Base-by-base conservation (phyloP, 2,888 invertebrate species). In the Lasioglossum calceatum region DNA sequence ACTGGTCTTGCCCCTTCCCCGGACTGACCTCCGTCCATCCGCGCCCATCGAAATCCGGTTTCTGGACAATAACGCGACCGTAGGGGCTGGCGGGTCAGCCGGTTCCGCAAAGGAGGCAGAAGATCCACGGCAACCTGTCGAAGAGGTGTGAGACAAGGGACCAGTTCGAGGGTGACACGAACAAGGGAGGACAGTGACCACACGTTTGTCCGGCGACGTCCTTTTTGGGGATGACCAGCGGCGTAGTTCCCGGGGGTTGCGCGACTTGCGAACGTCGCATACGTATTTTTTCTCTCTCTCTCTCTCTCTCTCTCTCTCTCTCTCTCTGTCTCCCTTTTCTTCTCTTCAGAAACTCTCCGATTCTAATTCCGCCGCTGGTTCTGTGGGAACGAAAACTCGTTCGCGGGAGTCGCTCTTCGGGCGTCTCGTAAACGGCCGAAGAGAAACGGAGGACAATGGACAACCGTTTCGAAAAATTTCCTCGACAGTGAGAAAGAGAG, bases 381-480 rank as follows among this genome's bases (percentile, higher is more conserved):
- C 91, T 94, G 95, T 95, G 95, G 95, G 95, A 95, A 95, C 95
- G 93, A 94, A 95, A 95, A 95, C 95, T 95, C 95, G 95, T 94
- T 95, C 93, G 94, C 92, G 93, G 93, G 93, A 89, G 92, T 92
- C 87, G 12, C 79, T 70, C 8, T 5, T 54, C 54, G 54, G 23
- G 0, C 72, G 67, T 76, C 81, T 50, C 16, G 36, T 39, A 81
- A 71, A 39, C 73, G 73, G 73, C 72, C 36, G n/a, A 12, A 10
- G 64, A 39, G 50, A 50, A 64, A 36, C 44, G 74, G n/a, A 44
- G 58, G 80, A 87, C 87, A 87, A 87, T 84, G 79, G 84, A 61
- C 32, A 50, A 87, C 87, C 78, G 87, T 87, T 81, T 79, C 79
- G 36, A 74, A 79, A 71, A 84, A 76, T 84, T 76, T 78, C 72